phyloP scores from a whole-genome alignment of 2,113 vertebrate species.

The Struthidea cinerea region DNA sequence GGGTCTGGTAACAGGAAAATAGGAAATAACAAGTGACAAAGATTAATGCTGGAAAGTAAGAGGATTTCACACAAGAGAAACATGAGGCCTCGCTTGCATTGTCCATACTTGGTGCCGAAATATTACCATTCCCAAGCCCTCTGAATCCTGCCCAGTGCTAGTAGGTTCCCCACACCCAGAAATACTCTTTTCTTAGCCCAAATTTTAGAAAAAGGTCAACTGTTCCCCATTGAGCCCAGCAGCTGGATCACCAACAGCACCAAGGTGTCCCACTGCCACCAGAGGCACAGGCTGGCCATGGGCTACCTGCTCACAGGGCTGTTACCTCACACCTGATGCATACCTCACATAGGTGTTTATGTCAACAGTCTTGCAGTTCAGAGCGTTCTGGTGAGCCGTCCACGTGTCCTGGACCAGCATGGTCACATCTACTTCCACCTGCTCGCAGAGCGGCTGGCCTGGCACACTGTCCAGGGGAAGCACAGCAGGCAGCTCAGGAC shows the following conservation, averaged over 20 bases:
- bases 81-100: accelerated
- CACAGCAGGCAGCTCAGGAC: not conserved
- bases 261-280: not conserved
- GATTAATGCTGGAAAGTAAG: not conserved
- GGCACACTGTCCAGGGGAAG: not conserved
- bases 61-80: not conserved
- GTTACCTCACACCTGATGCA: not conserved
- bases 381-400: not conserved
- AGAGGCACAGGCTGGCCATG: accelerated
- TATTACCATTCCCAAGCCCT: not conserved
- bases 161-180: not conserved
- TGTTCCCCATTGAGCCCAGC: accelerated
- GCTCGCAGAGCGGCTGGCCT: not conserved
- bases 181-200: not conserved
- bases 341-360: conserved; percentile 41
- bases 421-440: conserved; percentile 33
- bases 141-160: accelerated
- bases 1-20: not conserved
- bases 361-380: conserved; percentile 42
- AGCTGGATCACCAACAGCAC: not conserved
- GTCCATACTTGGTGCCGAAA: not conserved
- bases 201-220: not conserved
- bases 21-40: accelerated
- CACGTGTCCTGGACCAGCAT: not conserved
- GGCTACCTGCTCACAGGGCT: accelerated